Evolutionary conservation across 2,888 invertebrate genomes (phyloP).

Genomic region (Phaonia tiefii): DNA sequence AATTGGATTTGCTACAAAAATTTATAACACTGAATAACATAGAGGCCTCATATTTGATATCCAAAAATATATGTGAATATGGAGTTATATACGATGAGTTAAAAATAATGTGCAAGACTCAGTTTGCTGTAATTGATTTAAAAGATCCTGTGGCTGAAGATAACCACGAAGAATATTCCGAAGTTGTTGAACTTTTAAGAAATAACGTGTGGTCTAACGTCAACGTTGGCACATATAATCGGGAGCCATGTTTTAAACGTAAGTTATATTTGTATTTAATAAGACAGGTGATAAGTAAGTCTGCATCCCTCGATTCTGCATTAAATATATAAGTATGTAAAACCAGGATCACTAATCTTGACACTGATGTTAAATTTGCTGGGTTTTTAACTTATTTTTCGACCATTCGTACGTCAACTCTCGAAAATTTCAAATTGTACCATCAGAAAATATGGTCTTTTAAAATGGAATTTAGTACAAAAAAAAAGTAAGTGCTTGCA

Average conservation of each 20-base stretch:
- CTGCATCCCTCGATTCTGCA: too few species aligned
- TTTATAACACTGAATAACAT: conserved; percentile 69
- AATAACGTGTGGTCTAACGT: conserved; percentile 71
- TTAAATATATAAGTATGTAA: too few species aligned
- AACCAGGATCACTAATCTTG: too few species aligned
- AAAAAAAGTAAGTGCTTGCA: too few species aligned
- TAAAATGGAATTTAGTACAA: too few species aligned
- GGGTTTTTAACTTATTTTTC: too few species aligned
- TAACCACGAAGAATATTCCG: conserved; percentile 68
- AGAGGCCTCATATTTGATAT: conserved; percentile 69
- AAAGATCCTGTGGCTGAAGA: conserved; percentile 60
- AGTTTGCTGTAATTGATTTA: conserved; percentile 62
- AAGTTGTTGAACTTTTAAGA: conserved; percentile 70
- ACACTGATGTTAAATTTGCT: too few species aligned
- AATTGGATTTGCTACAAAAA: conserved; percentile 55
- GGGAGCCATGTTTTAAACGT: not conserved
- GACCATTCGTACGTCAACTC: too few species aligned
- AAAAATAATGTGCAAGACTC: conserved; percentile 66
- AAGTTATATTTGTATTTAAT: too few species aligned
- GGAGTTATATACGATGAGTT: conserved; percentile 70
- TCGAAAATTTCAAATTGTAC: too few species aligned
- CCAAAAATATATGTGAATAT: conserved; percentile 66
- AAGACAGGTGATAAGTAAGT: too few species aligned
- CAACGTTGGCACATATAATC: not conserved
- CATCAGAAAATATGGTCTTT: too few species aligned